Evolutionary conservation across 1,140 invertebrate species (phyloP).

Genomic region (Musca domestica): DNA sequence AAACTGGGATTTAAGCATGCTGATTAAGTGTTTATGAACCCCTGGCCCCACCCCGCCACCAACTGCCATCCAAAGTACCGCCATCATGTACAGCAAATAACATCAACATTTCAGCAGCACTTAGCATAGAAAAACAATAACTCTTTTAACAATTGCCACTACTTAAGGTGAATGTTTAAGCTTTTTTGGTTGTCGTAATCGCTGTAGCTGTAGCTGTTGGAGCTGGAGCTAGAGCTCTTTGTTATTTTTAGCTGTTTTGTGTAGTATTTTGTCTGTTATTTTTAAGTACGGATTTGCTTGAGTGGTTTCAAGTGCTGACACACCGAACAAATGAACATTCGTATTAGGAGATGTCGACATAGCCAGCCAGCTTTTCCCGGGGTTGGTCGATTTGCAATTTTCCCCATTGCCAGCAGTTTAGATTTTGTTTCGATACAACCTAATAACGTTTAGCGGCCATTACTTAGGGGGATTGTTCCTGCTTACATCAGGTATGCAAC

Average conservation of each 20-base stretch:
- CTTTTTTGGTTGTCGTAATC: neutral
- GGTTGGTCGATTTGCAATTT: no score
- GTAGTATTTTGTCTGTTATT: constrained; percentile 9
- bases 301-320: constrained; percentile 19
- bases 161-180: constrained; percentile 16
- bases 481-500: neutral
- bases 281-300: constrained; percentile 19
- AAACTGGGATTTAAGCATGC: constrained; percentile 16
- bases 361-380: no score
- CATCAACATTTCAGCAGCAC: constrained; percentile 10
- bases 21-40: constrained; percentile 17
- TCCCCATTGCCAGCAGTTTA: no score
- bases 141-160: constrained; percentile 21
- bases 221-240: neutral
- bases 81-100: neutral
- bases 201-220: no score
- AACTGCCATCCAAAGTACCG: neutral
- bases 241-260: constrained; percentile 3
- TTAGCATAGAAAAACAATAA: constrained; percentile 21
- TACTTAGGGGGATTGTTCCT: neutral
- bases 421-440: no score
- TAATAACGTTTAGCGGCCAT: no score
- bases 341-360: neutral
- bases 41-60: neutral
- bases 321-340: neutral